A percentile compares a stretch with the other conserved stretches of the same genome.
Evolutionary conservation across 37 sponge, comb jelly and placozoan species (phyloP).

Genomic region (Diacarnus erythraeanus): DNA sequence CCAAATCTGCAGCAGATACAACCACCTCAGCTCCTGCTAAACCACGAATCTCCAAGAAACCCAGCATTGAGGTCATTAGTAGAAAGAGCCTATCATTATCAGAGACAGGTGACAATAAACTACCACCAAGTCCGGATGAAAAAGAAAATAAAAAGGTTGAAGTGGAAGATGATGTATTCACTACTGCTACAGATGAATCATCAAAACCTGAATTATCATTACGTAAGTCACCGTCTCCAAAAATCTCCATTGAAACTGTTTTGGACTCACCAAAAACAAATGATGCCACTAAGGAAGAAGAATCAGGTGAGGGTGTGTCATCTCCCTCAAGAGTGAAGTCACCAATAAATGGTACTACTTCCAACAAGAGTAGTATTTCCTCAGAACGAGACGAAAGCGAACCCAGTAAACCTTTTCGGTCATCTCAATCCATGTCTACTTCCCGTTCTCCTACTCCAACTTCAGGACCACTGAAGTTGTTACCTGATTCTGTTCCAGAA

Average conservation of each 20-base stretch:
- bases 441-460: constrained; percentile 40
- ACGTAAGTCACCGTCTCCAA: constrained; percentile 11
- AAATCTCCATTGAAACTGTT: constrained; percentile 8
- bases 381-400: constrained; percentile 9
- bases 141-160: not conserved
- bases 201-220: not conserved
- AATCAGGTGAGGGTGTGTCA: constrained; percentile 8
- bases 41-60: not conserved
- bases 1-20: not conserved
- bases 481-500: constrained; percentile 39
- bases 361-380: constrained; percentile 31
- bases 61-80: constrained; percentile 11
- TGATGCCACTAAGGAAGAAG: constrained; percentile 11
- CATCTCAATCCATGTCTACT: not conserved
- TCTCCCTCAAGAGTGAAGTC: not conserved
- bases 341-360: not conserved
- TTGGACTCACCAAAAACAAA: not conserved
- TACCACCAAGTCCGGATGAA: not conserved
- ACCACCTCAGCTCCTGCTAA: not conserved
- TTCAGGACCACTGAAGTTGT: not conserved
- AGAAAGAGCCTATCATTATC: not conserved
- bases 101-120: not conserved
- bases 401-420: not conserved
- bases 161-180: constrained; percentile 24
- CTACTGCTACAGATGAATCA: not conserved